Percentiles rank a stretch among this genome's conserved stretches.
These are phyloP conservation scores for Cairina moschata DNA, from an alignment of 2,113 vertebrate species.

Conservation along the genomic window DNA sequence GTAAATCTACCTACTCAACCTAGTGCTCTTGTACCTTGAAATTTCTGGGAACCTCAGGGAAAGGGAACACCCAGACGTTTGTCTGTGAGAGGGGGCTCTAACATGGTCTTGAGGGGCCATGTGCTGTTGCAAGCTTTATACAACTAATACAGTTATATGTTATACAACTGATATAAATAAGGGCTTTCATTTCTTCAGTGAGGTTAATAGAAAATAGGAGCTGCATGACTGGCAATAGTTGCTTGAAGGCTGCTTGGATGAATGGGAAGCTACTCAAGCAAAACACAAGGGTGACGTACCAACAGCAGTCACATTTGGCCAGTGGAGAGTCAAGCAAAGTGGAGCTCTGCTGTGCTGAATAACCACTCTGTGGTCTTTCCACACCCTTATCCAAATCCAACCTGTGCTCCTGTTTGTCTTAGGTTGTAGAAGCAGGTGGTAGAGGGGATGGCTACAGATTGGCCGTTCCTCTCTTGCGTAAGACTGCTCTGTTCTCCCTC, in stretches of 20 bases:
- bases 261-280: neutral
- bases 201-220: neutral
- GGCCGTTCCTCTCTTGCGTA: neutral
- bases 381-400: neutral
- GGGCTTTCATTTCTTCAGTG: neutral
- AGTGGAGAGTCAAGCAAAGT: neutral
- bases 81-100: neutral
- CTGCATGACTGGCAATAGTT: neutral
- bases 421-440: neutral
- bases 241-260: neutral
- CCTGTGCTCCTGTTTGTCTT: neutral
- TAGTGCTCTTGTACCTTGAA: neutral
- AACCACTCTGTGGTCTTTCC: neutral
- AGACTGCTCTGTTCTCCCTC: neutral
- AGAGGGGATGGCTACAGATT: neutral
- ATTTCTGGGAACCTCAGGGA: neutral
- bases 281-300: neutral
- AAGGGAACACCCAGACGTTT: neutral
- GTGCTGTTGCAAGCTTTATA: neutral
- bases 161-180: neutral
- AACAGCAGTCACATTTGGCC: neutral
- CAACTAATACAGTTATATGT: neutral
- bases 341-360: neutral
- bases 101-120: neutral
- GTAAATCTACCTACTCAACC: neutral